A percentile compares a stretch with the other conserved stretches of the same genome.
Conservation (phyloP, 2,797 vertebrate species). For the Paguma larvata region DNA sequence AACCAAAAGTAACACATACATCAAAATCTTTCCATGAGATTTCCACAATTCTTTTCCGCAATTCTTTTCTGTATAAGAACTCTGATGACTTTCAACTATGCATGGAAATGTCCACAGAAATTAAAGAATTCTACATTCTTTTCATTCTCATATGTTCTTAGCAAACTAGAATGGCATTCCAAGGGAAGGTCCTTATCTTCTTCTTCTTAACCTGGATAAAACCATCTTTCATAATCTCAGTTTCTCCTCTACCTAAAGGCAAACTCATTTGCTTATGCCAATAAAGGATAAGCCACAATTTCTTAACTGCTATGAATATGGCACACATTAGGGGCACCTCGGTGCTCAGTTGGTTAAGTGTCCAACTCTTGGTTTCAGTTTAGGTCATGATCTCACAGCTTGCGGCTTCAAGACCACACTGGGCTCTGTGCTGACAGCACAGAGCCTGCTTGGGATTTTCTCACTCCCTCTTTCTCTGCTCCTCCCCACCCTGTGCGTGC, state of each 20-base stretch:
- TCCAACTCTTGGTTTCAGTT: too few species aligned
- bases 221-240: background rate
- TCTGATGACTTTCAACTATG: background rate
- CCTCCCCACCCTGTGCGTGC: too few species aligned
- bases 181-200: background rate
- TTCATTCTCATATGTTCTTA: background rate
- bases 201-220: background rate
- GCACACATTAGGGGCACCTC: background rate
- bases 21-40: background rate
- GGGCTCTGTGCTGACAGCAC: too few species aligned
- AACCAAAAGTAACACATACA: background rate
- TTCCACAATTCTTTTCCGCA: background rate
- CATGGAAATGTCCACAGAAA: background rate
- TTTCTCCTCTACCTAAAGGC: slow-evolving; percentile 11
- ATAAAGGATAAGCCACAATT: background rate
- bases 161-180: background rate
- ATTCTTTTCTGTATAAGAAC: background rate
- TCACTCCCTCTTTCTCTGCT: too few species aligned
- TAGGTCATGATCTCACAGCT: too few species aligned
- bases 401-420: too few species aligned
- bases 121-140: background rate
- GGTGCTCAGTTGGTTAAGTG: too few species aligned
- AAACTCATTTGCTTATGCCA: background rate
- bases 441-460: too few species aligned
- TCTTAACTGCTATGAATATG: background rate